Percentiles rank a stretch among this genome's conserved stretches.
Conservation (phyloP, 2,797 vertebrate genomes). For the Esox masquinongy region DNA sequence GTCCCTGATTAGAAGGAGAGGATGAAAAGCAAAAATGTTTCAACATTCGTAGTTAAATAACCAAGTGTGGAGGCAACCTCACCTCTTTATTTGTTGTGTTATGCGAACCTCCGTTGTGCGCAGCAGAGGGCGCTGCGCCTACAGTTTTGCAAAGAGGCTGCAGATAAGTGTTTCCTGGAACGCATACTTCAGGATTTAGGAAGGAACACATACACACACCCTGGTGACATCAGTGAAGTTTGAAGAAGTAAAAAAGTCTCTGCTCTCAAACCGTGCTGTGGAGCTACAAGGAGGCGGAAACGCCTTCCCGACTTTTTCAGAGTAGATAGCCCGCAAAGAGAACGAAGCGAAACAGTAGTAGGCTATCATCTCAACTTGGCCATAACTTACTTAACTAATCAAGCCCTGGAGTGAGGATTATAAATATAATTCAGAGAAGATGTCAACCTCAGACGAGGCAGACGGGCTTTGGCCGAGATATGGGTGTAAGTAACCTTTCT, state of each 20-base stretch:
- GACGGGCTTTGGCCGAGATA: constrained; percentile 82
- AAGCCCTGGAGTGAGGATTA: constrained; percentile 42
- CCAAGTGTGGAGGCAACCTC: too few relatives aligned
- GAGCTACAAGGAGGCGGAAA: constrained; percentile 61
- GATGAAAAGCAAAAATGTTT: too few relatives aligned
- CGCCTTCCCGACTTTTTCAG: constrained; percentile 44
- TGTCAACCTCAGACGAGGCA: constrained; percentile 82
- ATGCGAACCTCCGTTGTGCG: background rate
- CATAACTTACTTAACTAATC: constrained; percentile 29
- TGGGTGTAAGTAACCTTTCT: constrained; percentile 78
- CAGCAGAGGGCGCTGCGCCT: constrained; percentile 66
- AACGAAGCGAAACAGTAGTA: constrained; percentile 9
- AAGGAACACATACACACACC: constrained; percentile 75
- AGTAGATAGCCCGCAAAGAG: constrained; percentile 12
- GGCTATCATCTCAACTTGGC: constrained; percentile 7
- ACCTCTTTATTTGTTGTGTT: background rate
- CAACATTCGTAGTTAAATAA: too few relatives aligned
- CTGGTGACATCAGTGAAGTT: constrained; percentile 77
- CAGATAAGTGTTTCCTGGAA: constrained; percentile 73
- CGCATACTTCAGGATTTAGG: constrained; percentile 75
- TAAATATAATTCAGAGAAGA: constrained; percentile 60
- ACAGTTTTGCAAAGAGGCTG: constrained; percentile 5
- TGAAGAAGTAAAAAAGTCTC: constrained; percentile 58
- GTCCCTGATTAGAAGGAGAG: too few relatives aligned
- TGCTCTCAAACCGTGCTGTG: constrained; percentile 48